phyloP scores from a whole-genome alignment of 2,888 invertebrate species.

The Cantharis rufa region DNA sequence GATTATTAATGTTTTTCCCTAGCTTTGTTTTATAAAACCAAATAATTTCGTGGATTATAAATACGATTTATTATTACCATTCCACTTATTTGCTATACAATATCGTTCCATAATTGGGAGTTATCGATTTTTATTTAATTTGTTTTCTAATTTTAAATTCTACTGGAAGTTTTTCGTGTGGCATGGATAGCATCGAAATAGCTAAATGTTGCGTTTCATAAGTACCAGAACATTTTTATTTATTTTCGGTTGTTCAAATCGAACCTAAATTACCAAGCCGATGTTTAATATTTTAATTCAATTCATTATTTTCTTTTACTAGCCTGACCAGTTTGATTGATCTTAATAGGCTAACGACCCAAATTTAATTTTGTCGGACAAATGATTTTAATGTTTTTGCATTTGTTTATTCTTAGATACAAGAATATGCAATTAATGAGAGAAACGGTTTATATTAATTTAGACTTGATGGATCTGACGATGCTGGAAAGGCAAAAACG shows the following conservation, averaged over 20 bases:
- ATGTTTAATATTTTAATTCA: not conserved
- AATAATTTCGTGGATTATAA: not conserved
- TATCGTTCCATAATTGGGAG: not conserved
- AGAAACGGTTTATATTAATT: too few relatives aligned
- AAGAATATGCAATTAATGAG: too few relatives aligned
- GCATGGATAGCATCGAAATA: not conserved
- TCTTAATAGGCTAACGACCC: not conserved
- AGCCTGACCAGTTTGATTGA: not conserved
- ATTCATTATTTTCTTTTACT: not conserved
- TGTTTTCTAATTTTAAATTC: not conserved
- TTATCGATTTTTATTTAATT: not conserved
- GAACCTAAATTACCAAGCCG: not conserved
- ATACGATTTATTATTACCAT: not conserved
- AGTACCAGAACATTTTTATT: not conserved
- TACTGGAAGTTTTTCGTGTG: not conserved
- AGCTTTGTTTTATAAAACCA: not conserved
- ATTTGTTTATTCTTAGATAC: too few relatives aligned
- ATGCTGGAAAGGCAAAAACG: too few relatives aligned
- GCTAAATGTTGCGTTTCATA: not conserved
- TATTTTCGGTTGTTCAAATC: not conserved
- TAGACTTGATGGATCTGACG: too few relatives aligned
- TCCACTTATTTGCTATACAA: too few relatives aligned
- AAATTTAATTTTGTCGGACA: not conserved
- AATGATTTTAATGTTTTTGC: not conserved
- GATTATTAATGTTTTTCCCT: not conserved